Base-by-base conservation (phyloP, 2,113 vertebrate species). In the Megaceryle maxima region DNA sequence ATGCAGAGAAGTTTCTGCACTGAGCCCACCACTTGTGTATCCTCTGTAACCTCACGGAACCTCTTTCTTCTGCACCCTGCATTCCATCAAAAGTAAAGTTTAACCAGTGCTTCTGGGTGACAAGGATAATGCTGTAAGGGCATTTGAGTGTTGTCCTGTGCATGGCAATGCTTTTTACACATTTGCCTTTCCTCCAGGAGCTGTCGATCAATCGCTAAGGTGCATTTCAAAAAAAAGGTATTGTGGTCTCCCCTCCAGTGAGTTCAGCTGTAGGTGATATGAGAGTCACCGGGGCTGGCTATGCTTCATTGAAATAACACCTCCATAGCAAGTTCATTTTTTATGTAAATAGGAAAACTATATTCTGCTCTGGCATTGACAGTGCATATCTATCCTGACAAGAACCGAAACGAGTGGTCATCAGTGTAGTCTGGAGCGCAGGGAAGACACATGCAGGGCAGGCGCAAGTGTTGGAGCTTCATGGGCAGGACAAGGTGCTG, bases 391-490 rank as follows among this genome's bases (percentile, higher is more conserved):
- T 64, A 15, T 0, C 16, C 12, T 48, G 55, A 50, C 59, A 74
- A 22, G 46, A 48, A n/a, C 28, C 28, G 22, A 37, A 67, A 44
- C 12, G 3, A 51, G 29, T 46, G 10, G 53, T 69, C 16, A 46
- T 74, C 51, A 7, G 14, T 8, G 13, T 26, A 43, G 16, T 39
- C 25, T 76, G 83, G 21, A 67, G n/a, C 37, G 39, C 29, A 21
- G 2, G 8, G 35, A 68, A 51, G 35, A n/a, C 66, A 28, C 1
- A 2, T 1, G 37, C 35, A 21, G 48, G 5, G 51, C 37, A 69
- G 82, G 33, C 12, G 2, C 2, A 13, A 12, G 13, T 3, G 11
- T 13, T 69, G 37, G 19, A 55, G 14, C 50, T 66, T 20, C 0
- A 0, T 55, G 59, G 22, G 22, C 35, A 79, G 39, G 24, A 24